Evolutionary conservation across 1,140 invertebrate species (phyloP).

Genomic region (Gonioctena quinquepunctata): DNA sequence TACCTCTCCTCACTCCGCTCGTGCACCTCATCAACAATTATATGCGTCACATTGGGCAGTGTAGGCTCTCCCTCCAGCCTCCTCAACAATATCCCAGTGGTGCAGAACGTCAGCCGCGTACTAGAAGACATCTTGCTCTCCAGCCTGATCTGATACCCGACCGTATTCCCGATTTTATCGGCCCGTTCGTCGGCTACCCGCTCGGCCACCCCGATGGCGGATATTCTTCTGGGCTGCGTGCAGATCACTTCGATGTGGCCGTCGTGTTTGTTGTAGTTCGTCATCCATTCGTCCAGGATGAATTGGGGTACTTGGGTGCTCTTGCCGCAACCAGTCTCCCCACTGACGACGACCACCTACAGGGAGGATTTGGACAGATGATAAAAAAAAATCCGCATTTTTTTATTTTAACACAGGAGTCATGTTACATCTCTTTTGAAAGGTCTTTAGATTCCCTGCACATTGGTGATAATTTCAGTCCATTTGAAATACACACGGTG

Average conservation of each 20-base stretch:
- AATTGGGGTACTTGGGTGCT: conserved; percentile 92
- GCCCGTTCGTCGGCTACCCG: conserved; percentile 85
- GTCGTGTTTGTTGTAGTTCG: conserved; percentile 54
- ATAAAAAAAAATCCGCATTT: too few relatives aligned
- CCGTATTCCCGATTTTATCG: conserved; percentile 77
- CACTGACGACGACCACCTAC: conserved; percentile 79
- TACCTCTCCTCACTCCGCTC: conserved; percentile 83
- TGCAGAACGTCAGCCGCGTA: conserved; percentile 86
- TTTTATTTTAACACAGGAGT: too few relatives aligned
- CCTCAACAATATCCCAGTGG: conserved; percentile 85
- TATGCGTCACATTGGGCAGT: conserved; percentile 74
- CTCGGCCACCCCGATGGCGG: conserved; percentile 89
- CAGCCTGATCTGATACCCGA: conserved; percentile 85
- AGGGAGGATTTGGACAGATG: too few relatives aligned
- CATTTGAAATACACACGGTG: too few relatives aligned
- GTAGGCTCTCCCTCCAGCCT: conserved; percentile 76
- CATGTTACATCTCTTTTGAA: too few relatives aligned
- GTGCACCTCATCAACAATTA: conserved; percentile 91
- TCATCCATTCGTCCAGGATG: conserved; percentile 79
- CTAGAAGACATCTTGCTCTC: conserved; percentile 76
- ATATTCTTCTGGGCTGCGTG: conserved; percentile 90
- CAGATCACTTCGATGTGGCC: conserved; percentile 81
- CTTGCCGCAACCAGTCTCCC: conserved; percentile 88
- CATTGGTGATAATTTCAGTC: too few relatives aligned
- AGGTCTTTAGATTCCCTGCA: too few relatives aligned